Percentiles rank a stretch among this genome's conserved stretches.
Evolutionary conservation across 2,888 invertebrate genomes (phyloP).

Genomic region (Ametastegia equiseti): DNA sequence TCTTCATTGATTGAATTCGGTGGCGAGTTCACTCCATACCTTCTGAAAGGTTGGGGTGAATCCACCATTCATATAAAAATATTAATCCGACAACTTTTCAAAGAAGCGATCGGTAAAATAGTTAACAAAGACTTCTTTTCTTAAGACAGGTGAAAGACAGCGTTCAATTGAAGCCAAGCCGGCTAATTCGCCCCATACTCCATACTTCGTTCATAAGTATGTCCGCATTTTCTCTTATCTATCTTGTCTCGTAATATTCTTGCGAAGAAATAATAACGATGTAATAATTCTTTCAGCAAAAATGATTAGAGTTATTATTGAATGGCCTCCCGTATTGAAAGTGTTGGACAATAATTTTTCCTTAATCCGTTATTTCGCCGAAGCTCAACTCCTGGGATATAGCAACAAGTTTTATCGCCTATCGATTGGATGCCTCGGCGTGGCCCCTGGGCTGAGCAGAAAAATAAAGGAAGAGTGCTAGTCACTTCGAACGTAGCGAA

Average conservation of each 20-base stretch:
- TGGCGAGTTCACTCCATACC: too few species aligned
- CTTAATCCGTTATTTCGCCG: constrained; percentile 41
- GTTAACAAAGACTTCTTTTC: too few species aligned
- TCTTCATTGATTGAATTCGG: too few species aligned
- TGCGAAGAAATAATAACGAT: not conserved
- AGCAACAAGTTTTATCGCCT: constrained; percentile 44
- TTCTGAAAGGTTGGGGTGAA: too few species aligned
- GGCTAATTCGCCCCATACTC: too few species aligned
- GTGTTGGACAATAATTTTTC: constrained; percentile 36
- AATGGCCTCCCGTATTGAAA: constrained; percentile 8
- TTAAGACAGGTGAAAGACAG: too few species aligned
- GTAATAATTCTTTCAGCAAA: not conserved
- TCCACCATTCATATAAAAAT: too few species aligned
- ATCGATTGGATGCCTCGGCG: constrained; percentile 28
- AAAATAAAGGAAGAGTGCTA: constrained; percentile 28
- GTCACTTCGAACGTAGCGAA: constrained; percentile 34
- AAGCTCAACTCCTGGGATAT: not conserved
- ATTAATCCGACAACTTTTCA: too few species aligned
- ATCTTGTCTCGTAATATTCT: not conserved
- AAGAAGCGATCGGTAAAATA: too few species aligned
- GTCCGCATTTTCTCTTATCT: not conserved
- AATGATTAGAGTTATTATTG: not conserved
- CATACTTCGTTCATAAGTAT: too few species aligned
- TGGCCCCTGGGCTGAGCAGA: not conserved
- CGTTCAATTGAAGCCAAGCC: too few species aligned